Conservation (phyloP, 2,797 vertebrate species). For the Fringilla coelebs region DNA sequence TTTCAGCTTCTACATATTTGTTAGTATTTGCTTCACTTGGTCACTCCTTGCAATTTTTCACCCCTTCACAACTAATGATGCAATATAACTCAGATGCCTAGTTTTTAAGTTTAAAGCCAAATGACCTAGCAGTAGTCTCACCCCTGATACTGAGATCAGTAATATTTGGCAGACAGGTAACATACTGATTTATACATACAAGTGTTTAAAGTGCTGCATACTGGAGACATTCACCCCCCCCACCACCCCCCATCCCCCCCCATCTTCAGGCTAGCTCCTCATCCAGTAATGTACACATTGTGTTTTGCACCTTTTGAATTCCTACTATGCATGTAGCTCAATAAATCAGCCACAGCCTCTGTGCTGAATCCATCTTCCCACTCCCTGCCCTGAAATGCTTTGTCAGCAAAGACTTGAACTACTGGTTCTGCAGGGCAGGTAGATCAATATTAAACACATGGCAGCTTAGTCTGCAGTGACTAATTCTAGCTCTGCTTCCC, state of each 20-base stretch:
- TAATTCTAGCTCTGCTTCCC: not conserved
- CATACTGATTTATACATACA: not conserved
- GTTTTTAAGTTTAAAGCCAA: not conserved
- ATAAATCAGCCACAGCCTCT: slow-evolving; percentile 9
- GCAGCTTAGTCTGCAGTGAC: not conserved
- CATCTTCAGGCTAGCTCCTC: not conserved
- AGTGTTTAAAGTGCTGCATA: not conserved
- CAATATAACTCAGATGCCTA: not conserved
- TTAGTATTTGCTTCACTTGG: not conserved
- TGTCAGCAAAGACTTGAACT: slow-evolving; percentile 36
- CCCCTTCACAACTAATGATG: not conserved
- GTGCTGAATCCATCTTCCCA: not conserved
- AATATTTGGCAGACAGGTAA: not conserved
- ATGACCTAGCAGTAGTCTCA: not conserved
- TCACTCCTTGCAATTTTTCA: not conserved
- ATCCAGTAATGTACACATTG: not conserved
- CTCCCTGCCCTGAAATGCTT: not conserved
- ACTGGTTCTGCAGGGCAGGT: not conserved
- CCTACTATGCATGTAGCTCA: not conserved
- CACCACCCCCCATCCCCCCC: not conserved
- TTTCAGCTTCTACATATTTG: not conserved
- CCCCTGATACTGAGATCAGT: not conserved
- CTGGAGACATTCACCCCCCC: not conserved
- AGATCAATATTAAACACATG: slow-evolving; percentile 21
- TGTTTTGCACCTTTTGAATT: not conserved